Evolutionary conservation across 37 sponge, comb jelly and placozoan genomes (phyloP).

Genomic region (Halichondria panicea): DNA sequence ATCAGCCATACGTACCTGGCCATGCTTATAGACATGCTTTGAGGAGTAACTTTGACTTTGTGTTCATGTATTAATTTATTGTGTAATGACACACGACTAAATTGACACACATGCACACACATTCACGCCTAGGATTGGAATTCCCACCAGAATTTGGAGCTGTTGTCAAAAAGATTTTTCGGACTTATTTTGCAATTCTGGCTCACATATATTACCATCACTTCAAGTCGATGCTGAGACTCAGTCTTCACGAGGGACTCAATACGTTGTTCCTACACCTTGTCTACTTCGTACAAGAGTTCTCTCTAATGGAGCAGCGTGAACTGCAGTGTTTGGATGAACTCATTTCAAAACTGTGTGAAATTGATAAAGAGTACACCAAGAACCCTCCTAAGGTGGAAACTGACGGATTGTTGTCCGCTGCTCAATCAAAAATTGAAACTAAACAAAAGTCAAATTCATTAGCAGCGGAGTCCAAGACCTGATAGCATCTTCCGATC

Average conservation of each 20-base stretch:
- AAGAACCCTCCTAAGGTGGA: conserved; percentile 52
- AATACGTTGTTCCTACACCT: conserved; percentile 89
- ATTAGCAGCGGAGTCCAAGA: no score
- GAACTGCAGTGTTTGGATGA: conserved; percentile 74
- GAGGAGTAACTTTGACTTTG: no score
- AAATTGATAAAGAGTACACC: conserved; percentile 47
- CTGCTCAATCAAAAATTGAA: no score
- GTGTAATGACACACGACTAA: no score
- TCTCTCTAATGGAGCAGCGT: conserved; percentile 67
- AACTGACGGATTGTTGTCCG: no score
- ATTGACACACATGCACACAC: no score
- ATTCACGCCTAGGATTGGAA: conserved; percentile 60
- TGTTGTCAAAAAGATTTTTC: conserved; percentile 76
- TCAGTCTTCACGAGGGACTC: conserved; percentile 61
- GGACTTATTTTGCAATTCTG: conserved; percentile 73
- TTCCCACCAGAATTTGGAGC: conserved; percentile 75
- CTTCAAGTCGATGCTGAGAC: conserved; percentile 46
- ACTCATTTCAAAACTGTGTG: conserved; percentile 55
- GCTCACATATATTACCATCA: conserved; percentile 92
- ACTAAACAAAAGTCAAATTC: no score
- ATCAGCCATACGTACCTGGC: no score
- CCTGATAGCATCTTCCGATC: no score
- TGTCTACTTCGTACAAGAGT: conserved; percentile 85
- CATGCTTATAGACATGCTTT: no score
- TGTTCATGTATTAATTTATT: no score